Conservation (phyloP, 2,113 vertebrate species). For the Platichthys stellatus region DNA sequence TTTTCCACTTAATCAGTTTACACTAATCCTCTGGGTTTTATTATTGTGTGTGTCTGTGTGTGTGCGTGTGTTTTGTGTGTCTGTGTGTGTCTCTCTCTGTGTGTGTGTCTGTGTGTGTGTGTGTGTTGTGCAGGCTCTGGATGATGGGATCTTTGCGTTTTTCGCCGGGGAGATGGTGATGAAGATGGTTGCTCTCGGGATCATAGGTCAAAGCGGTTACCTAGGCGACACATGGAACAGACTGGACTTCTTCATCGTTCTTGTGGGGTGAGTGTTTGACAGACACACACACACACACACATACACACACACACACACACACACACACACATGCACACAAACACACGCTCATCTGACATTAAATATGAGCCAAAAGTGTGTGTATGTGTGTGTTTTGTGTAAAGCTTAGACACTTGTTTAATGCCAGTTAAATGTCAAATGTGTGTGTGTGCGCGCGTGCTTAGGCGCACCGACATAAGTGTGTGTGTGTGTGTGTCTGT, state of each 20-base stretch:
- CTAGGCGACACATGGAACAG: constrained; percentile 99
- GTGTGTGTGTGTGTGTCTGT: constrained; percentile 20
- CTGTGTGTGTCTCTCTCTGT: constrained; percentile 9
- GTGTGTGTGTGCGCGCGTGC: constrained; percentile 53
- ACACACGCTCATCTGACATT: constrained; percentile 70
- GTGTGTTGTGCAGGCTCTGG: constrained; percentile 62
- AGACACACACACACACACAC: constrained; percentile 29
- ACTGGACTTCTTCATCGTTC: constrained; percentile 98
- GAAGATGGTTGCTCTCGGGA: constrained; percentile 97
- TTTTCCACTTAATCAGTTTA: constrained; percentile 54
- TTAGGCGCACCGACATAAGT: constrained; percentile 1
- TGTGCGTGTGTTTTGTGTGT: constrained; percentile 13
- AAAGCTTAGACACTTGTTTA: constrained; percentile 80
- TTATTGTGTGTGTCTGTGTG: constrained; percentile 21
- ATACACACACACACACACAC: constrained; percentile 16
- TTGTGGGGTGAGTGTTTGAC: constrained; percentile 90
- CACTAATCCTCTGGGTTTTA: constrained; percentile 54
- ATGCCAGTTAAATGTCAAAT: constrained; percentile 85
- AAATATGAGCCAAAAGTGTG: constrained; percentile 76
- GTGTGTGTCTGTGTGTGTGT: constrained; percentile 20
- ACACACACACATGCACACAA: constrained; percentile 4
- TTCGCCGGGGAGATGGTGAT: constrained; percentile 98
- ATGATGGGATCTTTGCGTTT: constrained; percentile 85
- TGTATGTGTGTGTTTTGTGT: constrained; percentile 68
- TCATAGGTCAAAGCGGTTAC: constrained; percentile 95